Evolutionary conservation across 2,113 vertebrate species (phyloP).

Genomic region (Melanerpes formicivorus): DNA sequence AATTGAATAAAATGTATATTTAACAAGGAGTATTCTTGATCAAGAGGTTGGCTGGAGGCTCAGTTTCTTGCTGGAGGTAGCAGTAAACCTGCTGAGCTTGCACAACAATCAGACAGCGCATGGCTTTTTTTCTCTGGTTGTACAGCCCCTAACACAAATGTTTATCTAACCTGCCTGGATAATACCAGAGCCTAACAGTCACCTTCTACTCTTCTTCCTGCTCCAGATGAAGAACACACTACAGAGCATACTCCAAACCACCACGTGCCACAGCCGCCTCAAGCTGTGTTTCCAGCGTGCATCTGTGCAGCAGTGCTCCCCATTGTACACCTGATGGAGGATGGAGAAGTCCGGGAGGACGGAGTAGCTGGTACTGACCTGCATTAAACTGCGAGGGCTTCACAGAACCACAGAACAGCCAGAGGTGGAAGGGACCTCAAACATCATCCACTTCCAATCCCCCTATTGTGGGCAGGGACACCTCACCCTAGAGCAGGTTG

Average conservation of each 20-base stretch:
- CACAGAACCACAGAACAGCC: too few species aligned
- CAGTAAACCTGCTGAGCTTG: background rate
- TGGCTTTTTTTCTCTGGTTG: background rate
- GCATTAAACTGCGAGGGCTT: background rate
- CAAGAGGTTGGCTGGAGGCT: background rate
- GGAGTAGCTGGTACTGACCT: slow-evolving; percentile 89
- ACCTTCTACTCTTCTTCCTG: background rate
- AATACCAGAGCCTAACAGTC: background rate
- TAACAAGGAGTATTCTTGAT: background rate
- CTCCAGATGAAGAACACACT: slow-evolving; percentile 92
- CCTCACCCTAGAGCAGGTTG: too few species aligned
- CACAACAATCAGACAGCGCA: background rate
- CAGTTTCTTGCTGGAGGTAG: background rate
- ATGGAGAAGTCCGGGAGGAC: slow-evolving; percentile 95
- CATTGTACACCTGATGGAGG: slow-evolving; percentile 98
- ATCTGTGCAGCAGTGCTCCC: slow-evolving; percentile 97
- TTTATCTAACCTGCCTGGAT: background rate
- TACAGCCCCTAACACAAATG: background rate
- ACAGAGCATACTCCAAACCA: slow-evolving; percentile 96
- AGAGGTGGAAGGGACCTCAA: too few species aligned
- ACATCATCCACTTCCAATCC: too few species aligned
- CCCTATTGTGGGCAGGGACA: too few species aligned
- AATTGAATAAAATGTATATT: background rate
- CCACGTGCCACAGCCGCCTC: slow-evolving; percentile 93
- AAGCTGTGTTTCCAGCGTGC: slow-evolving; percentile 97